These are phyloP conservation scores for Diloba caeruleocephala DNA, from an alignment of 2,888 invertebrate species.

Conservation along the genomic window DNA sequence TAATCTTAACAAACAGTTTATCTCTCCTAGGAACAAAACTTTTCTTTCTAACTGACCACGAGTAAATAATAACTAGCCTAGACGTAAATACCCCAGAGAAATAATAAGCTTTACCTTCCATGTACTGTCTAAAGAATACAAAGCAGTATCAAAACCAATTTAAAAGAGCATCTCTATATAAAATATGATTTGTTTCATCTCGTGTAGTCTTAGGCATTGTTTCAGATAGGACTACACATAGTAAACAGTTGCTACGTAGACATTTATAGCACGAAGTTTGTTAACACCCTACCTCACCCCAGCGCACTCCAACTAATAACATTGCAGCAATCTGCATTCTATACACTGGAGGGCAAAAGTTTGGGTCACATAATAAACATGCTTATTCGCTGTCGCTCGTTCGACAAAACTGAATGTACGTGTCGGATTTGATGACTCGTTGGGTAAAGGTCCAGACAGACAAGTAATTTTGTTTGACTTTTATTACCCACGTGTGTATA, in stretches of 20 bases:
- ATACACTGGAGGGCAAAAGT: conserved; percentile 43
- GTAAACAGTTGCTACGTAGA: conserved; percentile 38
- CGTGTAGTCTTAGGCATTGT: conserved; percentile 37
- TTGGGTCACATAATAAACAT: conserved; percentile 26
- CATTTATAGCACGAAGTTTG: conserved; percentile 43
- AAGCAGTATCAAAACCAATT: conserved; percentile 31
- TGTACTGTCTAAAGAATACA: conserved; percentile 18
- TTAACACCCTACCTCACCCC: conserved; percentile 7
- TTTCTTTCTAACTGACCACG: no score
- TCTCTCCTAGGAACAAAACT: no score
- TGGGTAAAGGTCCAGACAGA: conserved; percentile 42
- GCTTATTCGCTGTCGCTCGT: conserved; percentile 15
- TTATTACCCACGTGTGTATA: conserved; percentile 40
- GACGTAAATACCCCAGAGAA: conserved; percentile 27
- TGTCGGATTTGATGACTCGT: conserved; percentile 42
- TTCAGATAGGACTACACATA: conserved; percentile 24
- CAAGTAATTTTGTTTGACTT: conserved; percentile 40
- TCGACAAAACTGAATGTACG: conserved; percentile 7
- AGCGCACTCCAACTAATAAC: conserved; percentile 29
- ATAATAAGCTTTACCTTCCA: conserved; percentile 27
- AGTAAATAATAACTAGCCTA: conserved; percentile 21
- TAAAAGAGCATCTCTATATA: conserved; percentile 19
- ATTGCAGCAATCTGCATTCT: conserved; percentile 44
- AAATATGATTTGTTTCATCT: conserved; percentile 29
- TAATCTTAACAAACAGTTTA: no score